phyloP scores from a whole-genome alignment of 2,888 invertebrate genomes.

The Lasioglossum marginatum region DNA sequence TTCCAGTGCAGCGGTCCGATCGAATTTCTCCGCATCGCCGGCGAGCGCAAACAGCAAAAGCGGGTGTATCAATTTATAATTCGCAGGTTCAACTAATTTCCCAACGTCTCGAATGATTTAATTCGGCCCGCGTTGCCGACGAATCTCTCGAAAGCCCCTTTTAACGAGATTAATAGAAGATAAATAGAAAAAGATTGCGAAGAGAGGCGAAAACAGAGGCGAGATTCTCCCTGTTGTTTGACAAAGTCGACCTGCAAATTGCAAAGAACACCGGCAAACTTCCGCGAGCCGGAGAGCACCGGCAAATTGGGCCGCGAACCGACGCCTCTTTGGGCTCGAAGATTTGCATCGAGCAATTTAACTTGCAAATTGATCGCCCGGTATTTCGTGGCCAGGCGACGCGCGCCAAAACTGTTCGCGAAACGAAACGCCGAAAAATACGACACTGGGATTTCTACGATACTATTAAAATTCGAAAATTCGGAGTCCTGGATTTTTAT shows the following conservation, averaged over 20 bases:
- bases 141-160: not conserved
- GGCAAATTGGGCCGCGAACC: conserved; percentile 55
- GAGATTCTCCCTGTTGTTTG: not conserved
- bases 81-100: not conserved
- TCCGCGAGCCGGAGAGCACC: conserved; percentile 17
- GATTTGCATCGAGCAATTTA: conserved; percentile 73
- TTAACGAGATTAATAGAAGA: not conserved
- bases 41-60: not conserved
- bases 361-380: conserved; percentile 71
- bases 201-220: not conserved
- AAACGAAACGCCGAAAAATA: conserved; percentile 18
- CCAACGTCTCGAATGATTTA: not conserved
- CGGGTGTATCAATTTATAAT: not conserved
- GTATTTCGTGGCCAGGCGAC: conserved; percentile 42
- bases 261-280: conserved; percentile 32
- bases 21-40: not conserved
- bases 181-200: not conserved
- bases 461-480: not conserved
- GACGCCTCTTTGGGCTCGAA: conserved; percentile 46
- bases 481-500: not conserved
- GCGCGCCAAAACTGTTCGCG: conserved; percentile 33
- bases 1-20: not conserved
- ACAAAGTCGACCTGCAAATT: conserved; percentile 20
- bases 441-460: not conserved
- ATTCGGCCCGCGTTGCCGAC: not conserved